Conservation (phyloP, 2,113 vertebrate species). For the Elgaria multicarinata region DNA sequence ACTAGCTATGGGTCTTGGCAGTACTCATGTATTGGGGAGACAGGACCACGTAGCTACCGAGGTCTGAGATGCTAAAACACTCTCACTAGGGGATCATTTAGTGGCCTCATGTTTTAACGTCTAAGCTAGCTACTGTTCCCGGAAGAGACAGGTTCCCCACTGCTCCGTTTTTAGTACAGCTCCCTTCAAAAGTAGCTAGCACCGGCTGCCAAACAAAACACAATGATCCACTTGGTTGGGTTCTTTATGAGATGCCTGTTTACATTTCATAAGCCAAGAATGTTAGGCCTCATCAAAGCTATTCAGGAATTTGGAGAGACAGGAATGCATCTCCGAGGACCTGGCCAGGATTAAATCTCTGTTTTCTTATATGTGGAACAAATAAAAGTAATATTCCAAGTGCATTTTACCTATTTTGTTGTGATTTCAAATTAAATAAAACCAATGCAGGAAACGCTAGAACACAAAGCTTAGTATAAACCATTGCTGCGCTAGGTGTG, state of each 20-base stretch:
- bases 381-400: not conserved
- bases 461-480: not conserved
- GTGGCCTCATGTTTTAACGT: not conserved
- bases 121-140: not conserved
- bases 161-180: not conserved
- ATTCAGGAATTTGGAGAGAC: not conserved
- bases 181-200: not conserved
- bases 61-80: not conserved
- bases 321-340: not conserved
- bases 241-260: not conserved
- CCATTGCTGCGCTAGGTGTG: not conserved
- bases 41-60: not conserved
- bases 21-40: not conserved
- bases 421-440: not conserved
- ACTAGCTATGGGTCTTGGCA: not conserved
- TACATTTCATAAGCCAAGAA: not conserved
- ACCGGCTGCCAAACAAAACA: not conserved
- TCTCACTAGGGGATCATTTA: not conserved
- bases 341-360: not conserved
- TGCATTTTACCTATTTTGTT: not conserved
- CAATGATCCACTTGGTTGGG: not conserved
- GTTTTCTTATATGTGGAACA: not conserved
- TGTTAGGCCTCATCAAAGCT: not conserved
- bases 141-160: not conserved
- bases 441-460: not conserved